Evolutionary conservation across 2,113 vertebrate species (phyloP).

Genomic region (Vidua macroura): DNA sequence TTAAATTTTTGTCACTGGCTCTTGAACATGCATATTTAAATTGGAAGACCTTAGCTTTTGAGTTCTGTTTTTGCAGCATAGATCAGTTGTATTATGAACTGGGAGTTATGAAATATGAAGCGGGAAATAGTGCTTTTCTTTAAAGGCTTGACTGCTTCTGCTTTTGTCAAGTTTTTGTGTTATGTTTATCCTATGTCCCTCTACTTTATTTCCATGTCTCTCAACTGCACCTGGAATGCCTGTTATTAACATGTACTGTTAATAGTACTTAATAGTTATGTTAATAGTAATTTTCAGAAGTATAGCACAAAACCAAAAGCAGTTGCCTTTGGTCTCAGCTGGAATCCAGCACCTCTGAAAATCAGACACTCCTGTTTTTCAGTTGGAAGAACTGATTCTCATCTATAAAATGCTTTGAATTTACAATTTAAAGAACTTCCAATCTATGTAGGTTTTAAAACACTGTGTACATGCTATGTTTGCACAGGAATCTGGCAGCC

Average conservation of each 20-base stretch:
- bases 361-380: neutral
- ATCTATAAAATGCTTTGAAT: neutral
- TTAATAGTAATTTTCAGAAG: neutral
- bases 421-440: constrained; percentile 13
- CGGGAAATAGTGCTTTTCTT: neutral
- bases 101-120: neutral
- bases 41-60: neutral
- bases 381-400: neutral
- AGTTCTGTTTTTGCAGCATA: neutral
- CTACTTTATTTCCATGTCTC: neutral
- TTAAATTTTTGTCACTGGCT: neutral
- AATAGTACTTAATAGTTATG: neutral
- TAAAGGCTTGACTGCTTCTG: neutral
- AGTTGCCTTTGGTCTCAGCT: neutral
- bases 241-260: neutral
- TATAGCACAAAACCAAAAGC: neutral
- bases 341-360: constrained; percentile 29
- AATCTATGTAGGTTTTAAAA: neutral
- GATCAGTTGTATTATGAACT: neutral
- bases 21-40: neutral
- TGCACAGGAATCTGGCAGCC: constrained; percentile 27
- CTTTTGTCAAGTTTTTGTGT: neutral
- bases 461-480: neutral
- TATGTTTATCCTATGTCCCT: neutral
- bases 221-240: neutral